phyloP scores from a whole-genome alignment of 1,140 invertebrate species.

The Bradynema listronoti region DNA sequence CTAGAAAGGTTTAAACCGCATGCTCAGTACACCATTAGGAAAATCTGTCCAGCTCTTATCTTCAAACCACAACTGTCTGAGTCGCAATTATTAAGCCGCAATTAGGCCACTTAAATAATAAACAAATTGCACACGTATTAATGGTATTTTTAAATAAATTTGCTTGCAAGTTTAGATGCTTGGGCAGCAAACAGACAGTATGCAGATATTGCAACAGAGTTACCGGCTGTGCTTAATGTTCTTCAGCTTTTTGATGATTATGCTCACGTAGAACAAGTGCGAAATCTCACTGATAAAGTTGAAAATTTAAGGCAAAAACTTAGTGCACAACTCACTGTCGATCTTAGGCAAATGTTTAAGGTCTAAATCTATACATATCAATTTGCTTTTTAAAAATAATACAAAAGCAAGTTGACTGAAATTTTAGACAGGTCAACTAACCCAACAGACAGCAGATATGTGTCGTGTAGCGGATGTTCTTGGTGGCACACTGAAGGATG shows the following conservation, averaged over 20 bases:
- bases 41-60: too few relatives aligned
- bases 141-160: too few relatives aligned
- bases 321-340: conserved; percentile 81
- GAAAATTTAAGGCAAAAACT: conserved; percentile 75
- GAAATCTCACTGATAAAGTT: conserved; percentile 72
- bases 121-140: too few relatives aligned
- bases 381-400: conserved; percentile 11
- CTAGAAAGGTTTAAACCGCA: too few relatives aligned
- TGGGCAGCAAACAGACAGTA: conserved; percentile 68
- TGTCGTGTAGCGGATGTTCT: conserved; percentile 84
- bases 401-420: conserved; percentile 41
- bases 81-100: too few relatives aligned
- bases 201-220: conserved; percentile 81
- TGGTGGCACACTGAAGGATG: conserved; percentile 77
- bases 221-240: conserved; percentile 94
- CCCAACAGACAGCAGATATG: conserved; percentile 76
- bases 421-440: conserved; percentile 64
- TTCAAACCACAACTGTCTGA: too few relatives aligned
- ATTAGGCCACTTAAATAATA: too few relatives aligned
- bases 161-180: conserved; percentile 38
- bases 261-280: conserved; percentile 77
- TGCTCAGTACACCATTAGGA: too few relatives aligned
- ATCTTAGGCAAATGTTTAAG: conserved; percentile 86
- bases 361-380: too few relatives aligned
- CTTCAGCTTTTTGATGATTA: conserved; percentile 78